These are phyloP conservation scores for Leptodactylus fuscus DNA, from an alignment of 2,113 vertebrate species.

Conservation along the genomic window DNA sequence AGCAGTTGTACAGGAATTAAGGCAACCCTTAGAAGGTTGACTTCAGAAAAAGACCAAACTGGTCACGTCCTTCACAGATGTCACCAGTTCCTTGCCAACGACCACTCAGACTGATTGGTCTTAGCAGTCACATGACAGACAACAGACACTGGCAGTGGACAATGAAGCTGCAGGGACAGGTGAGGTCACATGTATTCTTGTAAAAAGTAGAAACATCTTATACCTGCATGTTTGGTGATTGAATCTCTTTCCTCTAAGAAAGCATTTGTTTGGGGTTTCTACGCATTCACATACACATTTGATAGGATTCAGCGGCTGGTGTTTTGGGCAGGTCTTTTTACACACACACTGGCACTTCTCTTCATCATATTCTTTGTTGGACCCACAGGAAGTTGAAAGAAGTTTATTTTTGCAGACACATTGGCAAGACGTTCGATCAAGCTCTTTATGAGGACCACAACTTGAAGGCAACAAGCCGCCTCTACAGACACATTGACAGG, in stretches of 20 bases:
- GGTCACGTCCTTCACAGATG: no score
- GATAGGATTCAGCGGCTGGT: conserved; percentile 87
- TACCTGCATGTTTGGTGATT: conserved; percentile 94
- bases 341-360: conserved; percentile 90
- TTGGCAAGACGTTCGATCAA: conserved; percentile 86
- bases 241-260: conserved; percentile 90
- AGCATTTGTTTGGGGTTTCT: conserved; percentile 91
- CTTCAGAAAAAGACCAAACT: no score
- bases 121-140: no score
- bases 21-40: no score
- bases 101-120: no score
- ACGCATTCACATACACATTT: conserved; percentile 92
- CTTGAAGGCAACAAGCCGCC: conserved; percentile 71
- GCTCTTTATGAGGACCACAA: conserved; percentile 83
- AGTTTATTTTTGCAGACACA: conserved; percentile 86
- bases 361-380: conserved; percentile 84
- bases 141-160: no score
- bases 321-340: conserved; percentile 83
- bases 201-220: no score
- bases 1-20: no score
- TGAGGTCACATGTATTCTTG: no score
- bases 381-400: conserved; percentile 75
- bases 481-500: conserved; percentile 89
- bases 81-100: no score
- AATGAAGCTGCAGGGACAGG: no score